phyloP scores from a whole-genome alignment of 2,797 vertebrate genomes.

The Megalops cyprinoides region DNA sequence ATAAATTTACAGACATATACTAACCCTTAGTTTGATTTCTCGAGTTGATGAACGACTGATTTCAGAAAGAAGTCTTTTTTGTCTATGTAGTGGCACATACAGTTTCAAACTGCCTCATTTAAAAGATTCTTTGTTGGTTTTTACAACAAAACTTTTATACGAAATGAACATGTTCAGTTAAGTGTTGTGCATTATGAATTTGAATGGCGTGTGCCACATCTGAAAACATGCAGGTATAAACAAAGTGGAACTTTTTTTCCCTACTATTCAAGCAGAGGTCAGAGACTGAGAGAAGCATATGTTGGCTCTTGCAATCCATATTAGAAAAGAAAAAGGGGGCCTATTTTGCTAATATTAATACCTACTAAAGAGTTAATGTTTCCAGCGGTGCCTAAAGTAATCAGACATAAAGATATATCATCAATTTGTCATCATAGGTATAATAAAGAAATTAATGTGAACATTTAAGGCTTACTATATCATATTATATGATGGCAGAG shows the following conservation, averaged over 20 bases:
- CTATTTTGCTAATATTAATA: background rate
- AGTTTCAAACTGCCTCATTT: background rate
- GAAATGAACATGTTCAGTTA: background rate
- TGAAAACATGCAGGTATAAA: background rate
- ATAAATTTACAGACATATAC: constrained; percentile 25
- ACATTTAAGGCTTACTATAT: background rate
- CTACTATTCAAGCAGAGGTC: too few species aligned
- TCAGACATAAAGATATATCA: background rate
- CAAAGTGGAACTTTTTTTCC: background rate
- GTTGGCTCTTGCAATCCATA: background rate
- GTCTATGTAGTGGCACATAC: background rate
- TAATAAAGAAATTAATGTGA: background rate
- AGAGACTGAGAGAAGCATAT: background rate
- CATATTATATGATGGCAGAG: background rate
- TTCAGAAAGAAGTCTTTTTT: background rate
- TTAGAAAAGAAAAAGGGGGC: background rate
- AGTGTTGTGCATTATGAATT: background rate
- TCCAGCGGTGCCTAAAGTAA: background rate
- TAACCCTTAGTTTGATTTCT: constrained; percentile 13
- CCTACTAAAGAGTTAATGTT: background rate
- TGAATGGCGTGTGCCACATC: background rate
- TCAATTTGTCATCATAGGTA: background rate
- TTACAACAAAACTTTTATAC: background rate
- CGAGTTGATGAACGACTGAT: constrained; percentile 11
- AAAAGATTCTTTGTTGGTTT: background rate